phyloP scores from a whole-genome alignment of 2,797 vertebrate species.

The Fistularia commersonii region DNA sequence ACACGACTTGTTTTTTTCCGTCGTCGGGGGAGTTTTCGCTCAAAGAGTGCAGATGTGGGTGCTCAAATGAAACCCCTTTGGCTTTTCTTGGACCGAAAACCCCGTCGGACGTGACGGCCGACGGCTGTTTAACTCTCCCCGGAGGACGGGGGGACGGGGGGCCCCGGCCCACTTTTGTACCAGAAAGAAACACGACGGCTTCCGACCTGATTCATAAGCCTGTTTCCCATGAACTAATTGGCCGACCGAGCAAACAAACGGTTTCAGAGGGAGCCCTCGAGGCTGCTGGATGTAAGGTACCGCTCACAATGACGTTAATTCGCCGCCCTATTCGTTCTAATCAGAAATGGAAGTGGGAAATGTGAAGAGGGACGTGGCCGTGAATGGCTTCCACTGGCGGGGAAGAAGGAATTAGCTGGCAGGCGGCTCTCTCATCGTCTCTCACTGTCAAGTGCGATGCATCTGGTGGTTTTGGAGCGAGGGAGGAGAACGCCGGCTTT shows the following conservation, averaged over 20 bases:
- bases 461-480: too few relatives aligned
- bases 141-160: conserved; percentile 16
- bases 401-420: too few relatives aligned
- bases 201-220: conserved; percentile 10
- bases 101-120: conserved; percentile 2
- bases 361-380: too few relatives aligned
- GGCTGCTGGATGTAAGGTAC: conserved; percentile 13
- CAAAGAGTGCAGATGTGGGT: conserved; percentile 16
- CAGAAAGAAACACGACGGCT: conserved; percentile 19
- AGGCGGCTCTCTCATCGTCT: too few relatives aligned
- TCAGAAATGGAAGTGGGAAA: conserved; percentile 14
- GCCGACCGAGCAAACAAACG: conserved; percentile 17
- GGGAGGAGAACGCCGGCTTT: too few relatives aligned
- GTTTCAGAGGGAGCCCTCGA: conserved; percentile 9
- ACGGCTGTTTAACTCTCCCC: conserved; percentile 14
- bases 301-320: conserved; percentile 8
- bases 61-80: conserved; percentile 14
- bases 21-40: conserved; percentile 29
- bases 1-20: conserved; percentile 19
- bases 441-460: too few relatives aligned
- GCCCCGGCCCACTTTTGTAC: conserved; percentile 11
- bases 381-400: too few relatives aligned
- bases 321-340: conserved; percentile 19
- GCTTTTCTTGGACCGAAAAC: conserved; percentile 18
- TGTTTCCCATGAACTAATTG: conserved; percentile 47